Conservation (phyloP, 2,797 vertebrate genomes). For the Cyprinella venusta region DNA sequence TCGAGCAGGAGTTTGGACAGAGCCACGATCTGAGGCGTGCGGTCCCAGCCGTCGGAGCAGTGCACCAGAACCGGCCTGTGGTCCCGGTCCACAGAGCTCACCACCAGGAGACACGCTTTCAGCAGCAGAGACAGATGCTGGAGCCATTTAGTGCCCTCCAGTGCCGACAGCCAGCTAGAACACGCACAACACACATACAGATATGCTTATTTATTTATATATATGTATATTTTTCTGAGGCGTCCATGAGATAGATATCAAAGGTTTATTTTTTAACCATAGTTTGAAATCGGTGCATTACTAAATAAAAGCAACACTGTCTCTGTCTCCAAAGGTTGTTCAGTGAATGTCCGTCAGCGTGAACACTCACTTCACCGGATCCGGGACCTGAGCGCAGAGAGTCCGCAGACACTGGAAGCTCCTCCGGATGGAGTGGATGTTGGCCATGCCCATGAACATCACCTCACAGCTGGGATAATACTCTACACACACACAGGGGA, state of each 20-base stretch:
- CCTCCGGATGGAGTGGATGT: slow-evolving; percentile 98
- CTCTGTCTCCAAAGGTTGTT: neutral
- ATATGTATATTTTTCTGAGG: slow-evolving; percentile 82
- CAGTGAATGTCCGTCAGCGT: too few relatives aligned
- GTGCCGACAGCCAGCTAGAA: slow-evolving; percentile 92
- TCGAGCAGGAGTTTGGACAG: slow-evolving; percentile 95
- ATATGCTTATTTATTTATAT: too few relatives aligned
- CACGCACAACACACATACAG: too few relatives aligned
- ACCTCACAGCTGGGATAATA: slow-evolving; percentile 99
- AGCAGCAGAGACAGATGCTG: slow-evolving; percentile 95
- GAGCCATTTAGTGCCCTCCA: slow-evolving; percentile 97
- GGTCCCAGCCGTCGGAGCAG: slow-evolving; percentile 98
- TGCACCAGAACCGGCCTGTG: slow-evolving; percentile 92
- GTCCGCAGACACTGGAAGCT: slow-evolving; percentile 96
- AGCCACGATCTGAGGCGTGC: slow-evolving; percentile 96
- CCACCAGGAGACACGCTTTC: slow-evolving; percentile 92
- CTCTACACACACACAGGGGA: slow-evolving; percentile 73
- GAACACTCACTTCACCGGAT: slow-evolving; percentile 92
- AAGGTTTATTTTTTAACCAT: neutral
- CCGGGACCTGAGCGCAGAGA: slow-evolving; percentile 97
- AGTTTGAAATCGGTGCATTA: neutral
- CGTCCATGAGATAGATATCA: slow-evolving; percentile 75
- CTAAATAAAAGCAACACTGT: neutral
- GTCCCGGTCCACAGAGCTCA: slow-evolving; percentile 91
- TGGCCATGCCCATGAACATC: slow-evolving; percentile 99